Evolutionary conservation across 2,888 invertebrate genomes (phyloP).

Genomic region (Agrochola lota): DNA sequence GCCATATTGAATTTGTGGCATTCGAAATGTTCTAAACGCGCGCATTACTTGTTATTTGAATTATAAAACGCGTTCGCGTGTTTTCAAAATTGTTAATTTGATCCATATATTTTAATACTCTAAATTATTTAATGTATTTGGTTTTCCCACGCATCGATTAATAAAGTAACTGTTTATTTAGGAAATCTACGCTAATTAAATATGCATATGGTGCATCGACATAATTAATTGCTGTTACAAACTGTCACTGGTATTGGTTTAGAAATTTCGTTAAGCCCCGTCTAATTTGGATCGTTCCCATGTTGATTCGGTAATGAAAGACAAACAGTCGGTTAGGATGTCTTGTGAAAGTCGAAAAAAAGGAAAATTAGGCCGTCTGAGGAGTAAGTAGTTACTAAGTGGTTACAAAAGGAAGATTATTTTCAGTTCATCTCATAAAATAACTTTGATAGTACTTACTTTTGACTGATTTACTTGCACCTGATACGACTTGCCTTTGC

Average conservation of each 20-base stretch:
- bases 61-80: constrained; percentile 64
- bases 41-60: constrained; percentile 72
- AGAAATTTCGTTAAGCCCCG: constrained; percentile 8
- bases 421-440: neutral
- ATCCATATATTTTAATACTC: constrained; percentile 70
- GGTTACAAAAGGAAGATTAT: neutral
- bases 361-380: neutral
- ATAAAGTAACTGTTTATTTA: constrained; percentile 59
- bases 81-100: constrained; percentile 69
- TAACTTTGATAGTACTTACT: neutral
- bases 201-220: constrained; percentile 43
- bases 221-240: constrained; percentile 54
- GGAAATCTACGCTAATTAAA: constrained; percentile 48
- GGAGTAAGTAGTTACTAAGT: neutral
- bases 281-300: constrained; percentile 29
- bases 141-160: constrained; percentile 63
- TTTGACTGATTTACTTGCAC: constrained; percentile 2
- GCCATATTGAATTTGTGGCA: constrained; percentile 82
- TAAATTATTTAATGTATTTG: constrained; percentile 49
- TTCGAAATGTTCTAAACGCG: constrained; percentile 80
- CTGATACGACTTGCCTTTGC: constrained; percentile 2
- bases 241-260: constrained; percentile 36
- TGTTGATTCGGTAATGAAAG: constrained; percentile 36
- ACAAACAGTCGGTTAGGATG: neutral
- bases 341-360: neutral